Evolutionary conservation across 1,140 invertebrate species (phyloP), one percentile per base, ranked within the genome.

Genomic region (Anastrepha ludens): DNA sequence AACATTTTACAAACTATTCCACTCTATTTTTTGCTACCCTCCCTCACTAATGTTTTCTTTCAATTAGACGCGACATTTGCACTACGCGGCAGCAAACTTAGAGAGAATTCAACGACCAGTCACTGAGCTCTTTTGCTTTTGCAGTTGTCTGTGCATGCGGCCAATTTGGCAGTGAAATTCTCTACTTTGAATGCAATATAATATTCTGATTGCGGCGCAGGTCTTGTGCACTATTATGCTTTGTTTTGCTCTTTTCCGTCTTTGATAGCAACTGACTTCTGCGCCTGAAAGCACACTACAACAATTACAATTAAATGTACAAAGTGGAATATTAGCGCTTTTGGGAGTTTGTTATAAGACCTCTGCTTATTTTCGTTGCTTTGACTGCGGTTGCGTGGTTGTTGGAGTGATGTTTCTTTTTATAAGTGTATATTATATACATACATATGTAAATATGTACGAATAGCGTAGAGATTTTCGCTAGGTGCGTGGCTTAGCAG

Each of bases 271-370:
- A 17, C 9, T 8, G 60, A 9, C 15, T 62, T 62, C 2, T n/a
- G 60, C 60, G 60, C 15, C 60, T 62, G 13, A 62, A 62, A 5
- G 13, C n/a, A n/a, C 60, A 74, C 41, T 47, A 20, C 44, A 81
- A 17, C 70, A 20, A 81, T 81, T 50, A 29, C 15, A 20, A 55
- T 81, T 81, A 81, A 15, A 15, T 74, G 3, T 47, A 5, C 67
- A 44, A 81, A 81, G n/a, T 47, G 47, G 17, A 81, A 81, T 81
- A 55, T 55, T 55, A 81, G 17, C 74, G 17, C 5, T n/a, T 78
- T 50, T 15, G 70, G 70, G 39, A 78, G 70, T 78, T 78, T 8
- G 8, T 29, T 29, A 29, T 29, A 29, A 29, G 29, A 29, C 29
- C 6, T 55, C 15, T 15, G 60, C 60, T 62, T 62, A 4, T 62